These are phyloP conservation scores for Abramis brama DNA, from an alignment of 2,113 vertebrate genomes.

Conservation along the genomic window DNA sequence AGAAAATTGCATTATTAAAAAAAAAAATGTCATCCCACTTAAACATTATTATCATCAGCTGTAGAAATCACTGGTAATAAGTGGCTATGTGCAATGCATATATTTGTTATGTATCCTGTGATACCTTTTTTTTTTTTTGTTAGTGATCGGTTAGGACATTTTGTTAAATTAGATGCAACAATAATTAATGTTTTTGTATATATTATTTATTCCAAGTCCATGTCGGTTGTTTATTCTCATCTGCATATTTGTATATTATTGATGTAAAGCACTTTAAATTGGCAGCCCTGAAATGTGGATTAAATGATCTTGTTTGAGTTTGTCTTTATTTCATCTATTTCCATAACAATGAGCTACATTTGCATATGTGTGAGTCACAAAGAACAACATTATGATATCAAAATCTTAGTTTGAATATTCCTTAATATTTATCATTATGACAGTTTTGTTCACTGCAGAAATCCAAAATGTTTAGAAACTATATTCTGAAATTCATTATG, in stretches of 20 bases:
- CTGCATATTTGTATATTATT: constrained; percentile 65
- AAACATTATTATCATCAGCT: constrained; percentile 68
- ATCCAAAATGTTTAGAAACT: not conserved
- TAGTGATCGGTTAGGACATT: constrained; percentile 72
- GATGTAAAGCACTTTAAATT: constrained; percentile 80
- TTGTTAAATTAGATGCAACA: constrained; percentile 67
- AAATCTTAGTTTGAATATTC: not conserved
- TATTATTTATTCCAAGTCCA: constrained; percentile 63
- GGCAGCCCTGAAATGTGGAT: constrained; percentile 64
- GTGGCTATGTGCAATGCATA: constrained; percentile 96
- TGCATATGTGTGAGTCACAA: constrained; percentile 2
- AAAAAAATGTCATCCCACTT: constrained; percentile 65
- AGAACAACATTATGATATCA: not conserved
- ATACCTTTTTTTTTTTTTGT: constrained; percentile 73
- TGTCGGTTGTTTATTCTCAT: constrained; percentile 65
- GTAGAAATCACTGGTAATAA: constrained; percentile 76
- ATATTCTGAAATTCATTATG: not conserved
- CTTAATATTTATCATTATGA: not conserved
- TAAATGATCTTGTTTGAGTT: constrained; percentile 60
- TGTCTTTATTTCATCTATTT: constrained; percentile 20
- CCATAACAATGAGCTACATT: constrained; percentile 28
- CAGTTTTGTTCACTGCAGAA: not conserved
- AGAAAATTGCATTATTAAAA: constrained; percentile 57
- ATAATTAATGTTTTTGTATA: constrained; percentile 71
- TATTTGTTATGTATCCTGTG: constrained; percentile 78